phyloP scores from a whole-genome alignment of 1,140 invertebrate genomes.

The Trypoxylus dichotomus region DNA sequence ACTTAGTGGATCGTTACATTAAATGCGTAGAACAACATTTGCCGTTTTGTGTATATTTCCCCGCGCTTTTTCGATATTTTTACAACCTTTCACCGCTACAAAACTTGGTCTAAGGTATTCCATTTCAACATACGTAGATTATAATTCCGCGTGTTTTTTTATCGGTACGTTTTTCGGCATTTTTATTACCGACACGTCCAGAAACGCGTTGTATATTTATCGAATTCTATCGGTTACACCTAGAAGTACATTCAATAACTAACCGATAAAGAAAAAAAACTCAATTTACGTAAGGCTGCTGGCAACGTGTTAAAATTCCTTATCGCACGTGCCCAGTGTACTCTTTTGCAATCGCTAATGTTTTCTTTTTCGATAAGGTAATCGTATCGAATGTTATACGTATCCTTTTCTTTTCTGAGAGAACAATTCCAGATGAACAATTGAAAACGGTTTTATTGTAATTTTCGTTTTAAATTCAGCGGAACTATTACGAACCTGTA shows the following conservation, averaged over 20 bases:
- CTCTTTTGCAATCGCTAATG: not conserved
- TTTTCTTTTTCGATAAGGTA: not conserved
- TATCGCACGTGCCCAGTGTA: conserved; percentile 2
- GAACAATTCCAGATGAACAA: too few species aligned
- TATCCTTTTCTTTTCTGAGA: not conserved
- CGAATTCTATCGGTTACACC: not conserved
- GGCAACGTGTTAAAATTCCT: not conserved
- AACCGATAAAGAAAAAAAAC: not conserved
- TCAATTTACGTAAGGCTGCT: not conserved
- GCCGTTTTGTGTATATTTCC: too few species aligned
- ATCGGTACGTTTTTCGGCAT: not conserved
- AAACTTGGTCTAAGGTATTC: too few species aligned
- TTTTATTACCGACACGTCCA: not conserved
- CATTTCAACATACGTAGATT: too few species aligned
- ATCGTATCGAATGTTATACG: not conserved
- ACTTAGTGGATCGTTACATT: too few species aligned
- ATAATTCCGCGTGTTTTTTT: too few species aligned
- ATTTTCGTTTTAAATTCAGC: not conserved
- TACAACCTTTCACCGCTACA: too few species aligned
- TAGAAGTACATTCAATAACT: not conserved
- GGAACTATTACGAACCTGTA: too few species aligned
- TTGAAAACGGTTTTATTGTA: not conserved
- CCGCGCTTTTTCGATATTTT: too few species aligned
- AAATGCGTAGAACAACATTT: too few species aligned
- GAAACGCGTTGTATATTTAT: not conserved